Conservation (phyloP, 2,797 vertebrate genomes). For the Pitangus sulphuratus region DNA sequence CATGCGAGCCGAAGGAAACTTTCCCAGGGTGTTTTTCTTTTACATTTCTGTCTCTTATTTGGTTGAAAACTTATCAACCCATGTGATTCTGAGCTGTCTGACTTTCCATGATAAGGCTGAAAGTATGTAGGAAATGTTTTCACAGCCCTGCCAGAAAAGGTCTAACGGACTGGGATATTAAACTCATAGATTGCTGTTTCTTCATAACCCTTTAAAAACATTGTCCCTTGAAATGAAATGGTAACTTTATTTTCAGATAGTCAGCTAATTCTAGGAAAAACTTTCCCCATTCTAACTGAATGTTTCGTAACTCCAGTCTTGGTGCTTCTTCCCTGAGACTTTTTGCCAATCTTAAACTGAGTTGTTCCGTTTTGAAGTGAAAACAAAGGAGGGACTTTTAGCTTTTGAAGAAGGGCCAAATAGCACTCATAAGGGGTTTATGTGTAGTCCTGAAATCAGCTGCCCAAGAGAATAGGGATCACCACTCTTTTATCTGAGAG, state of each 20-base stretch:
- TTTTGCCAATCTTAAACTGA: background rate
- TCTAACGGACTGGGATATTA: constrained; percentile 37
- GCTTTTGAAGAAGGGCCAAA: background rate
- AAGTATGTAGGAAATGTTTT: constrained; percentile 81
- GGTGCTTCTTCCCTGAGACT: background rate
- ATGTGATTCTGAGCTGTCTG: constrained; percentile 75
- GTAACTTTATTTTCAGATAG: background rate
- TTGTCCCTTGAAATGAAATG: background rate
- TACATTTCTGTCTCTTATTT: constrained; percentile 82
- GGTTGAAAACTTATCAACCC: constrained; percentile 74
- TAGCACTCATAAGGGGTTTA: background rate
- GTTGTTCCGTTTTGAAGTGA: background rate
- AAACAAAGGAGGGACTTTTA: background rate
- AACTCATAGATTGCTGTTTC: constrained; percentile 31
- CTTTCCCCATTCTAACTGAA: background rate
- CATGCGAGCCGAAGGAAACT: constrained; percentile 69
- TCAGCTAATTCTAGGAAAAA: background rate
- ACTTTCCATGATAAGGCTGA: constrained; percentile 78
- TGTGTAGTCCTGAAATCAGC: background rate
- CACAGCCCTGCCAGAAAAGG: constrained; percentile 59
- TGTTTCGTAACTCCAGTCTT: background rate
- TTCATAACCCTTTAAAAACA: background rate
- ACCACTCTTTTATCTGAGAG: background rate
- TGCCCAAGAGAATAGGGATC: background rate
- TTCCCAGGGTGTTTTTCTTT: constrained; percentile 83